Evolutionary conservation across 2,113 vertebrate species (phyloP).

Genomic region (Epinephelus moara): DNA sequence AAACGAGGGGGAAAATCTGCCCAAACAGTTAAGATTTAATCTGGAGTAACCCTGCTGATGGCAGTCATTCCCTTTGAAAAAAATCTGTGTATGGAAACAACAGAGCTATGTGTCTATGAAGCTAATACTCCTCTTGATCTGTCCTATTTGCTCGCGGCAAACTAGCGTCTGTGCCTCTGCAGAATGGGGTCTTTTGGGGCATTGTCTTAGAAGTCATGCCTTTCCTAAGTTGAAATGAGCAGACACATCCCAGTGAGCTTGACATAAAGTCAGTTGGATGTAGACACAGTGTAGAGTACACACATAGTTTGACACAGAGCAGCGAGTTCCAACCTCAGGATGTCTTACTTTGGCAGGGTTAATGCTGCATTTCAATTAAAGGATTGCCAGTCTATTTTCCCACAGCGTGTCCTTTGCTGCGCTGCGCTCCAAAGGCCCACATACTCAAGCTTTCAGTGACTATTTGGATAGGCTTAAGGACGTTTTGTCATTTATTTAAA

Average conservation of each 20-base stretch:
- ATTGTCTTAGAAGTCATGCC: slow-evolving; percentile 17
- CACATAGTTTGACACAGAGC: background rate
- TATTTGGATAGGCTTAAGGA: slow-evolving; percentile 13
- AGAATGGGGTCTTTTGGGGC: background rate
- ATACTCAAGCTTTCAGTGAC: background rate
- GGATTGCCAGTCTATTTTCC: slow-evolving; percentile 63
- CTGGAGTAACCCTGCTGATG: background rate
- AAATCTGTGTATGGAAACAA: background rate
- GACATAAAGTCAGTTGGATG: slow-evolving; percentile 11
- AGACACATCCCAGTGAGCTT: background rate
- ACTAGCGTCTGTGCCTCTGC: background rate
- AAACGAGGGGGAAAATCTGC: background rate
- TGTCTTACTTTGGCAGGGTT: slow-evolving; percentile 51
- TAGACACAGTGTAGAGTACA: background rate
- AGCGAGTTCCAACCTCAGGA: background rate
- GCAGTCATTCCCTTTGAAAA: slow-evolving; percentile 23
- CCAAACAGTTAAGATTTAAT: background rate
- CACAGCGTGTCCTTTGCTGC: slow-evolving; percentile 17
- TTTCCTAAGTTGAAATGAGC: slow-evolving; percentile 11
- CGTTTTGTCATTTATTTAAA: slow-evolving; percentile 3
- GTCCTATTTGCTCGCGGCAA: background rate
- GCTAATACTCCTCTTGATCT: slow-evolving; percentile 1
- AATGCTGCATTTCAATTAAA: slow-evolving; percentile 63
- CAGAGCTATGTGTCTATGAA: background rate
- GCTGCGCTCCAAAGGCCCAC: slow-evolving; percentile 12